phyloP scores from a whole-genome alignment of 1,140 invertebrate species.

The Bombus consobrinus region DNA sequence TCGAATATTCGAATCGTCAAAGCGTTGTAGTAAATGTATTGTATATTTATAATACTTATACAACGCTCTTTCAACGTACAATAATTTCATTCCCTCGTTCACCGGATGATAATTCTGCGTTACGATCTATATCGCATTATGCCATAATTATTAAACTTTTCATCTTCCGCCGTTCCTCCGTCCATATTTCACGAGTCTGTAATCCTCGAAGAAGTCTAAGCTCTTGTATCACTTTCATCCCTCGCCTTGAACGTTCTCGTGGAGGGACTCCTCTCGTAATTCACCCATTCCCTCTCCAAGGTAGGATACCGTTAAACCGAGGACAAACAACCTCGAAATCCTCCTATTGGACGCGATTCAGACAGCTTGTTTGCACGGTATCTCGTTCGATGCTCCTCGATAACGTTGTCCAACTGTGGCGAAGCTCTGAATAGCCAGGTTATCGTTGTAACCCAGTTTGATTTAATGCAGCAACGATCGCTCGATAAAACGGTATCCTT shows the following conservation, averaged over 20 bases:
- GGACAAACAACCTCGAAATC: constrained; percentile 37
- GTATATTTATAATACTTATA: neutral
- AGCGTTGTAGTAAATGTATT: too few species aligned
- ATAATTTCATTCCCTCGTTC: neutral
- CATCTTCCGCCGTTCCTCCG: neutral
- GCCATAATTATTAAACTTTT: neutral
- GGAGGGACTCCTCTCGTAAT: constrained; percentile 29
- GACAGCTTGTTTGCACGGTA: constrained; percentile 31
- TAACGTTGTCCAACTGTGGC: constrained; percentile 16
- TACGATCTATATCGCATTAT: neutral
- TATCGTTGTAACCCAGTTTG: constrained; percentile 42
- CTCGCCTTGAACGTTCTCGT: constrained; percentile 20
- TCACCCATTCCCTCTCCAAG: constrained; percentile 8
- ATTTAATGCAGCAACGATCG: neutral
- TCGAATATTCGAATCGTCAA: neutral
- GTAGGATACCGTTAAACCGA: constrained; percentile 30
- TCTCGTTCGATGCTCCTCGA: constrained; percentile 32
- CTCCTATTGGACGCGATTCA: constrained; percentile 1
- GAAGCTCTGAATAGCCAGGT: neutral
- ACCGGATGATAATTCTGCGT: neutral
- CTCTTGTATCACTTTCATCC: constrained; percentile 18
- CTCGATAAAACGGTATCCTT: constrained; percentile 16
- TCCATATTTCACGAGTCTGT: neutral
- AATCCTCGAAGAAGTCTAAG: constrained; percentile 11
- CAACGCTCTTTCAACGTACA: too few species aligned